These are phyloP conservation scores for Chroicocephalus ridibundus DNA, from an alignment of 2,113 vertebrate genomes.

Conservation along the genomic window DNA sequence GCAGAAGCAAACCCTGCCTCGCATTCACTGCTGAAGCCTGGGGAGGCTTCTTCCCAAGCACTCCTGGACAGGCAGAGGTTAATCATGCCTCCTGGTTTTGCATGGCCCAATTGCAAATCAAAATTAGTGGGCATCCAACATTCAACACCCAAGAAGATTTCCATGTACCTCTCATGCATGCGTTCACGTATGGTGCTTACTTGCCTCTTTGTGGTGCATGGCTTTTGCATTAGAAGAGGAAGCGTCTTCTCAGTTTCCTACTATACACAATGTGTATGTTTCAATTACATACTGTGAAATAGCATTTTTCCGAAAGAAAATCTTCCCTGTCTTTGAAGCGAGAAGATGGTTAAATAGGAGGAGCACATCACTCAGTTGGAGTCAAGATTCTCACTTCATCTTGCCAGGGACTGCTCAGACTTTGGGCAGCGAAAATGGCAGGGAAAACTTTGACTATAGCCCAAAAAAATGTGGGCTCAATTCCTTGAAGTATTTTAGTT, in stretches of 20 bases:
- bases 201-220: background rate
- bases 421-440: background rate
- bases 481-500: background rate
- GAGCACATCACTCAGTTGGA: background rate
- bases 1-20: background rate
- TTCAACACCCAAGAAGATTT: background rate
- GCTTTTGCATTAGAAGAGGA: constrained; percentile 12
- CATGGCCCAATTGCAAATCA: background rate
- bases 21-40: rapidly evolving
- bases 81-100: background rate
- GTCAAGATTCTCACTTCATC: background rate
- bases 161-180: background rate
- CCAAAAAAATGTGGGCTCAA: background rate
- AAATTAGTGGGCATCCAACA: background rate
- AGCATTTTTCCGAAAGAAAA: background rate
- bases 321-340: background rate
- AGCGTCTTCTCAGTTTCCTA: background rate
- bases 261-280: background rate
- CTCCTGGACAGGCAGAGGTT: background rate
- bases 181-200: background rate
- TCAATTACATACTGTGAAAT: background rate
- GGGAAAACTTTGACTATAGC: background rate
- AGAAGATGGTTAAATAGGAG: background rate
- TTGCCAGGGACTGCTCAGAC: background rate
- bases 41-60: background rate